Evolutionary conservation across 1,140 invertebrate genomes (phyloP), one percentile per base, ranked within the genome.

Genomic region (Heliconius melpomene): DNA sequence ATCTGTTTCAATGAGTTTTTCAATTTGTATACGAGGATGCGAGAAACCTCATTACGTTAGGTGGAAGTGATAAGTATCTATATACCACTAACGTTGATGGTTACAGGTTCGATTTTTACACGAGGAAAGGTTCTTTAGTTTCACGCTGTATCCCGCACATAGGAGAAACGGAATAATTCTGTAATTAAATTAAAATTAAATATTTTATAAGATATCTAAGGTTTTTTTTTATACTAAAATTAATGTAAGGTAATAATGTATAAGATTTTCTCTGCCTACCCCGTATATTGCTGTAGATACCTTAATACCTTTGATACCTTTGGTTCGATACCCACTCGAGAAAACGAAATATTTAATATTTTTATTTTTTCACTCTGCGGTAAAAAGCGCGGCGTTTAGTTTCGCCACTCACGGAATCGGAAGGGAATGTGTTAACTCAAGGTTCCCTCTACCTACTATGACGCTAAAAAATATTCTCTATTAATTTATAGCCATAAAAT

Each of bases 401-500:
- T 54, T 6, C 52, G 20, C 52, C 7, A 54, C 20, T n/a, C 52
- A 54, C 40, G 40, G 3, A 46, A 46, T 16, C 40, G 13, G 13
- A 16, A 46, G 3, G 13, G 5, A 54, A 18, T 54, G 52, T 54
- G 7, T 54, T 20, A 54, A 54, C 52, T 20, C 7, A 7, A 54
- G 20, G 40, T 46, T 1, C 52, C 20, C 1, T 54, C 20, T 20
- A 20, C 5, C 52, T 18, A 54, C 52, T 16, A n/a, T n/a, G 40
- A 46, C 40, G 11, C 40, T 5, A 60, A 23, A 9, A 26, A 5
- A 11, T 66, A 66, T 9, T 66, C 23, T 11, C 26, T 73, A 38
- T 73, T 46, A 50, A 73, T 73, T 78, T 78, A 78, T 50, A 50
- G 26, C 23, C 20, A 32, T 73, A 16, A 78, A 78, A 73, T 78